phyloP scores from a whole-genome alignment of 2,797 vertebrate species.

The Lagocephalus sceleratus region DNA sequence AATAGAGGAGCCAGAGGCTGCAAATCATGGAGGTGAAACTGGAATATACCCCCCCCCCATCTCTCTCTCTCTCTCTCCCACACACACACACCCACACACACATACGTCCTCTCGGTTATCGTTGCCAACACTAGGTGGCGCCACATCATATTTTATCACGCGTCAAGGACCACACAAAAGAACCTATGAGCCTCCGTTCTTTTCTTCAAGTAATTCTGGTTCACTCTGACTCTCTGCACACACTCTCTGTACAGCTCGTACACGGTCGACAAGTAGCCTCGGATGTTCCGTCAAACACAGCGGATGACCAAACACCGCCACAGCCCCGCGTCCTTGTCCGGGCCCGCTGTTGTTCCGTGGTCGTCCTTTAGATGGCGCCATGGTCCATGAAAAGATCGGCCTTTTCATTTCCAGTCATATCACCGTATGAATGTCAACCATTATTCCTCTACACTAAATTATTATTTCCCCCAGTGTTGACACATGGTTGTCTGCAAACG shows the following conservation, averaged over 20 bases:
- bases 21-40: slow-evolving; percentile 54
- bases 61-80: slow-evolving; percentile 30
- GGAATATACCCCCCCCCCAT: slow-evolving; percentile 50
- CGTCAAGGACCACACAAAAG: slow-evolving; percentile 10
- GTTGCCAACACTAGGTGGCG: slow-evolving; percentile 64
- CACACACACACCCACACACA: not conserved
- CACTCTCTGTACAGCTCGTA: not conserved
- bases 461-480: slow-evolving; percentile 57
- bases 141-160: slow-evolving; percentile 27
- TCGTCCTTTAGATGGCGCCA: slow-evolving; percentile 76
- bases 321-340: not conserved
- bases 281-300: slow-evolving; percentile 8
- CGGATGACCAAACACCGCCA: not conserved
- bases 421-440: slow-evolving; percentile 59
- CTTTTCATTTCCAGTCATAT: slow-evolving; percentile 46
- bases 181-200: slow-evolving; percentile 1
- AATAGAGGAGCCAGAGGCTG: slow-evolving; percentile 53
- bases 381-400: slow-evolving; percentile 69
- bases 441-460: slow-evolving; percentile 53
- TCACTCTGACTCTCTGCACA: not conserved
- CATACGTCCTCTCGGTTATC: slow-evolving; percentile 1
- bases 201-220: not conserved
- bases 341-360: not conserved
- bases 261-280: not conserved
- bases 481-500: slow-evolving; percentile 51